Evolutionary conservation across 2,113 vertebrate species (phyloP), one percentile per base, ranked within the genome.

Genomic region (Paracanthobrama guichenoti): DNA sequence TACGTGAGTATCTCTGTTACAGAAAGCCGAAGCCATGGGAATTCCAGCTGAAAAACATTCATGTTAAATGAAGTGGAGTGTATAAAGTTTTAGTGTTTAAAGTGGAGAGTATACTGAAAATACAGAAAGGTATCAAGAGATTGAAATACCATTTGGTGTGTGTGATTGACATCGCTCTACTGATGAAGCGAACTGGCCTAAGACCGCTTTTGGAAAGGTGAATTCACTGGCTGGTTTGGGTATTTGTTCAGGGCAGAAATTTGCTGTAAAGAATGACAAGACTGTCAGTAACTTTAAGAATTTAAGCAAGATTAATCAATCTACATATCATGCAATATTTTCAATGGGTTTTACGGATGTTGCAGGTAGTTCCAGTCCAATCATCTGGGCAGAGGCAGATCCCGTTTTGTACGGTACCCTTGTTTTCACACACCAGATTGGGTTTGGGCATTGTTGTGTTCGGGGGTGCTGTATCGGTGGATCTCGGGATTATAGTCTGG

Each of bases 21-120:
- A 92, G 69, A 82, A 84, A 9, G 83, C 73, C 0, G 84, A 87
- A 39, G 89, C 90, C 11, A 0, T 0, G 0, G 89, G 84, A 44
- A 84, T 83, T 2, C 85, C 86, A 24, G 59, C 90, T 91, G 66
- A 16, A 24, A n/a, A 24, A 28, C 57, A 66, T 66, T 18, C 7
- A 18, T 66, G 8, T 7, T 8, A 55, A 55, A 55, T 8, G 6
- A 57, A 16, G 1, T n/a, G n/a, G n/a, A n/a, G n/a, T n/a, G n/a
- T n/a, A n/a, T n/a, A n/a, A n/a, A n/a, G n/a, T n/a, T n/a, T n/a
- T n/a, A 14, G 35, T n/a, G 12, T 20, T 39, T 24, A 28, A 44
- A 48, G 44, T 74, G 4, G 20, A 24, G 20, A 18, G 16, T 20
- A 18, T 11, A 66, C 6, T 74, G 5, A 20, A 3, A 35, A n/a